Evolutionary conservation across 1,140 invertebrate species (phyloP), one percentile per base, ranked within the genome.

Genomic region (Scaptodrosophila lebanonensis): DNA sequence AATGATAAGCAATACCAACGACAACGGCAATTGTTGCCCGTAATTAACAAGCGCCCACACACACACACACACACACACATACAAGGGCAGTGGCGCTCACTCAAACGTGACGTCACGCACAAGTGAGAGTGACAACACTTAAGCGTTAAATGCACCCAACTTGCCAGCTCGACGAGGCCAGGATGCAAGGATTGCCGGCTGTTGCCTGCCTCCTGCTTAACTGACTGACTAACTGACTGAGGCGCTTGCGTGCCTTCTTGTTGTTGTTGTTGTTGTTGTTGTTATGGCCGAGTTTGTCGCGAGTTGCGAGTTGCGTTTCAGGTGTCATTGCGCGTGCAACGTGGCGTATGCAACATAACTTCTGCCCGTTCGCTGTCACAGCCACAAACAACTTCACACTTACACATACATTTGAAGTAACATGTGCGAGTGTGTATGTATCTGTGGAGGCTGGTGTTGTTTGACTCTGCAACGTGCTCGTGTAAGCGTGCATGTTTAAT

Each of bases 121-220:
- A 60, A 67, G 58, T 64, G 73, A 77, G 73, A 77, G 72, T 77
- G 72, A 77, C 68, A 68, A 77, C 68, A 77, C 72, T 79, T 73
- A 65, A 54, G 54, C 64, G 68, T 68, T 77, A 73, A 77, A 77
- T 77, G 72, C 72, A 79, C 68, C 73, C 72, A 64, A 63, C 54
- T 66, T 27, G 27, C 36, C 8, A 25, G 64, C 56, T 39, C 44
- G 38, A 35, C 40, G 33, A n/a, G n/a, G n/a, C n/a, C n/a, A n/a
- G n/a, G n/a, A n/a, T n/a, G n/a, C n/a, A n/a, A n/a, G n/a, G n/a
- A n/a, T n/a, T n/a, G n/a, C n/a, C n/a, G n/a, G n/a, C n/a, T n/a
- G n/a, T n/a, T n/a, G n/a, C n/a, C n/a, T n/a, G n/a, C n/a, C n/a
- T n/a, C n/a, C n/a, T n/a, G n/a, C n/a, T n/a, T n/a, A n/a, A n/a